Evolutionary conservation across 2,797 vertebrate species (phyloP).

Genomic region (Intellagama lesueurii): DNA sequence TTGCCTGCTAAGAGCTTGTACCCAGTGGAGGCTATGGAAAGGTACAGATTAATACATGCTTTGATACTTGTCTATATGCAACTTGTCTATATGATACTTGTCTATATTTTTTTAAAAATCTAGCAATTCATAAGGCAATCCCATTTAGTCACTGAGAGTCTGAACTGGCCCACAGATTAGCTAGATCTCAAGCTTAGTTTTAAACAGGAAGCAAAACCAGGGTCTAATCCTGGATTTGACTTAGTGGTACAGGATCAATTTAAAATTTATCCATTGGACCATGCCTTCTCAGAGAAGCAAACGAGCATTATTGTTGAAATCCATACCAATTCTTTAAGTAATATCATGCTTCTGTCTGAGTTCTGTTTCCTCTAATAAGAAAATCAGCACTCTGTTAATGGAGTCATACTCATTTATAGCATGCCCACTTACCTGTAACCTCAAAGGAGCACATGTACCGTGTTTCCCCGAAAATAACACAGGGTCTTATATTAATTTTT

Average conservation of each 20-base stretch:
- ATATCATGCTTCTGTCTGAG: neutral
- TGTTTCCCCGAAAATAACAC: too few relatives aligned
- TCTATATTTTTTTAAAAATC: too few relatives aligned
- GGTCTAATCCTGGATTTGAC: neutral
- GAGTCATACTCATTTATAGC: neutral
- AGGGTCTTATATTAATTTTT: too few relatives aligned
- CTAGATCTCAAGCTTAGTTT: neutral
- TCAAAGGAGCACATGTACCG: too few relatives aligned
- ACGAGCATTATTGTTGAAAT: neutral
- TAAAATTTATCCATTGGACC: neutral
- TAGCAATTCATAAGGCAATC: too few relatives aligned
- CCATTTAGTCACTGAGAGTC: neutral
- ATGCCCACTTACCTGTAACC: too few relatives aligned
- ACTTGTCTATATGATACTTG: too few relatives aligned
- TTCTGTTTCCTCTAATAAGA: neutral
- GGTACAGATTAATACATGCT: too few relatives aligned
- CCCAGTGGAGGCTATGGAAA: too few relatives aligned
- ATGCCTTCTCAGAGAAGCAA: neutral
- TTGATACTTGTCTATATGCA: too few relatives aligned
- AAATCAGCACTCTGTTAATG: neutral
- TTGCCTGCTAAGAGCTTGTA: too few relatives aligned
- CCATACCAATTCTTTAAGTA: neutral
- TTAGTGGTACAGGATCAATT: neutral
- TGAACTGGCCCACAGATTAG: neutral
- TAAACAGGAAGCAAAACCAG: neutral